A percentile compares a stretch with the other conserved stretches of the same genome.
These are phyloP conservation scores for Lagopus leucura DNA, from an alignment of 2,113 vertebrate genomes.

Conservation along the genomic window DNA sequence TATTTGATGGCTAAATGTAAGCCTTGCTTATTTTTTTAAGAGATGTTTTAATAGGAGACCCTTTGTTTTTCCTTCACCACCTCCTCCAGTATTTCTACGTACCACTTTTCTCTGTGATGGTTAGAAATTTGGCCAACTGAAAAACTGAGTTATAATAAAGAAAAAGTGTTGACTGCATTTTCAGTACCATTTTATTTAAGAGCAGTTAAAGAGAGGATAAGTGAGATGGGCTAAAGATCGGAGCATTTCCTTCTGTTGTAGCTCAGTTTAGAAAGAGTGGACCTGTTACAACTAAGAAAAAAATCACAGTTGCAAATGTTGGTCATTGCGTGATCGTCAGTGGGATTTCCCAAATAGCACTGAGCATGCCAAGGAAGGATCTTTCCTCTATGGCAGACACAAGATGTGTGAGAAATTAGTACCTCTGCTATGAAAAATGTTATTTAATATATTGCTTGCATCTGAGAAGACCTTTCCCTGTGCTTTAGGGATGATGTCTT, in stretches of 20 bases:
- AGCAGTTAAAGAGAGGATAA: not conserved
- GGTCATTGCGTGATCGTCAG: not conserved
- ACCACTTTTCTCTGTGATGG: not conserved
- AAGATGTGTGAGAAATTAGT: not conserved
- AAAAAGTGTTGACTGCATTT: not conserved
- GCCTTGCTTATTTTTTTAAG: not conserved
- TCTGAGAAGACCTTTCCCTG: not conserved
- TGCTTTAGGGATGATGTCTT: not conserved
- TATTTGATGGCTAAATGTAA: not conserved
- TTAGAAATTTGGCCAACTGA: not conserved
- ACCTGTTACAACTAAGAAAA: not conserved
- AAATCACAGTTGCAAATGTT: not conserved
- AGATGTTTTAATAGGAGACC: not conserved
- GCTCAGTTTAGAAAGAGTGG: not conserved
- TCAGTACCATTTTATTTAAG: not conserved
- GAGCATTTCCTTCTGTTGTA: not conserved
- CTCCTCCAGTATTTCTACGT: not conserved
- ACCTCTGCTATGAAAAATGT: not conserved
- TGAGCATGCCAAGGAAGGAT: not conserved
- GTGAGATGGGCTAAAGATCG: not conserved
- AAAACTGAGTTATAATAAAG: not conserved
- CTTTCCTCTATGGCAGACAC: not conserved
- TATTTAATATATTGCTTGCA: not conserved
- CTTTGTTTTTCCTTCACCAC: rapidly evolving
- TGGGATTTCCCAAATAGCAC: not conserved